Percentiles rank a stretch among this genome's conserved stretches.
Evolutionary conservation across 2,797 vertebrate species (phyloP).

Genomic region (Acanthis flammea): DNA sequence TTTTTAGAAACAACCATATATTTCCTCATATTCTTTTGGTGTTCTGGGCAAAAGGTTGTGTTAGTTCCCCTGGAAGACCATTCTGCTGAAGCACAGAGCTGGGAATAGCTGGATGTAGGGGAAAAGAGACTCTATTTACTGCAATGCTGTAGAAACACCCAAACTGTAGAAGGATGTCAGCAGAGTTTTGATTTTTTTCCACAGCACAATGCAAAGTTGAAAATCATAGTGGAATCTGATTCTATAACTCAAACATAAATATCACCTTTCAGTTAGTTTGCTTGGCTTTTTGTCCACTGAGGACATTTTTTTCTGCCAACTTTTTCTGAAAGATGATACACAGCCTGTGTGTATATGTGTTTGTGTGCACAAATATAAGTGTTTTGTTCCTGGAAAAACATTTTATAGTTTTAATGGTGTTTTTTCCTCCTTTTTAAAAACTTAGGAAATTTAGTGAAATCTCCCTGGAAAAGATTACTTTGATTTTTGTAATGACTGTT

Average conservation of each 20-base stretch:
- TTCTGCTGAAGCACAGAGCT: neutral
- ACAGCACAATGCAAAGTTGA: neutral
- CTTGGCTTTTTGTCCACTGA: neutral
- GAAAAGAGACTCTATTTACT: neutral
- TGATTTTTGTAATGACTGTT: neutral
- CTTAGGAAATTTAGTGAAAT: neutral
- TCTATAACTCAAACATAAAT: neutral
- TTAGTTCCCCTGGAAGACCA: neutral
- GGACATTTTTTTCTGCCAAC: neutral
- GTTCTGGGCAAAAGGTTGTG: neutral
- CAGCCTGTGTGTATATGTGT: neutral
- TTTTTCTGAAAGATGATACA: conserved; percentile 17
- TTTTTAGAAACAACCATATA: neutral
- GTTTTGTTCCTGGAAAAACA: neutral
- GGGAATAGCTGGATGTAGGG: neutral
- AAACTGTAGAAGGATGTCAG: neutral
- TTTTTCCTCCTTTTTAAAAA: neutral
- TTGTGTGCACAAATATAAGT: neutral
- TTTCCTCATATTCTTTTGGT: neutral
- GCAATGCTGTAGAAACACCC: neutral
- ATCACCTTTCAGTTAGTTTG: neutral
- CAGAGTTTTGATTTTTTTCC: neutral
- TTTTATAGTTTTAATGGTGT: neutral
- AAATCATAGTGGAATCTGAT: neutral
- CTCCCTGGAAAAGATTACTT: neutral